Percentiles rank a stretch among this genome's conserved stretches.
Conservation (phyloP, 2,797 vertebrate genomes). For the Tinamus major region DNA sequence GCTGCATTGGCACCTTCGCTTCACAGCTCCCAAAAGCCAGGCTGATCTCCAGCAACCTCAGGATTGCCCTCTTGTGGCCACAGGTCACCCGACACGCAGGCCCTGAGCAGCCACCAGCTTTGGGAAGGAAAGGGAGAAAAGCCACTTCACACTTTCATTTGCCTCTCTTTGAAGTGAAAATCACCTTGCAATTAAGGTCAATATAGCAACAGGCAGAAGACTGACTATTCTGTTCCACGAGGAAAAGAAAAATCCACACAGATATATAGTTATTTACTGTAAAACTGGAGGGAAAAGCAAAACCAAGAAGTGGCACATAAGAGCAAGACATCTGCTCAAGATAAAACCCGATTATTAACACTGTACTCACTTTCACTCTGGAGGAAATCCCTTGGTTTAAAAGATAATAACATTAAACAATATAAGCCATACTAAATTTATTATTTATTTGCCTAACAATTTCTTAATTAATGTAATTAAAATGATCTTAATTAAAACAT, state of each 20-base stretch:
- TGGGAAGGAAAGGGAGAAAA: rapidly evolving
- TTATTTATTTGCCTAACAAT: not conserved
- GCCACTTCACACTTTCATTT: not conserved
- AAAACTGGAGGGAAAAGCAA: not conserved
- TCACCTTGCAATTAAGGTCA: not conserved
- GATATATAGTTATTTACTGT: no score
- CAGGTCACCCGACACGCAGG: not conserved
- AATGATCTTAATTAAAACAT: not conserved
- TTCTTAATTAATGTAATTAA: not conserved
- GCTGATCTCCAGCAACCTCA: not conserved
- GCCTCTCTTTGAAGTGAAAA: not conserved
- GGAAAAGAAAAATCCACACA: not conserved
- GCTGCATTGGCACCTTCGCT: no score
- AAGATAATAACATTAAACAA: not conserved
- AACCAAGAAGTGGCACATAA: not conserved
- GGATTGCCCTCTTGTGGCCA: not conserved
- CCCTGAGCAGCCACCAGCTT: not conserved
- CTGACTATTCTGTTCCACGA: not conserved
- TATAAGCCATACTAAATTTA: not conserved
- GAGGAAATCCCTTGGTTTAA: not conserved
- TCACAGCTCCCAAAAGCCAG: not conserved
- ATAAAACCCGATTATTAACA: not conserved
- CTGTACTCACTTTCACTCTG: not conserved
- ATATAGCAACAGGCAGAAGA: not conserved
- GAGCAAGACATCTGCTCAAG: not conserved